A percentile compares a stretch with the other conserved stretches of the same genome.
phyloP scores from a whole-genome alignment of 2,888 invertebrate species.

The Macaria notata region DNA sequence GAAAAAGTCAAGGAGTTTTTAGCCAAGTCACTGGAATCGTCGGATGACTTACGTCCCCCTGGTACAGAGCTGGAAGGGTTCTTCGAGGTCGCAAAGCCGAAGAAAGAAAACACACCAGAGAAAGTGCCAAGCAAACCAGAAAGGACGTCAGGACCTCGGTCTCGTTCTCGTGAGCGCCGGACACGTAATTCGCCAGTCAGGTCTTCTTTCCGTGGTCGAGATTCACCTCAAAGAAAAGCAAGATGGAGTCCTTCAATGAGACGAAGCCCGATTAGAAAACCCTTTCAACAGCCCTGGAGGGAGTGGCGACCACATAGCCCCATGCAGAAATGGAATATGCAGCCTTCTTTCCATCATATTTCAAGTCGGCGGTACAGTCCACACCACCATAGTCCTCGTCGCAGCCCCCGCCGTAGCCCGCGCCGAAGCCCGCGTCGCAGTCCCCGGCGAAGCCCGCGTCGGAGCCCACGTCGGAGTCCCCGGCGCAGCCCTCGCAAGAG shows the following conservation, averaged over 20 bases:
- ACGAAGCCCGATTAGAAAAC: too few relatives aligned
- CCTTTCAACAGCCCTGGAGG: too few relatives aligned
- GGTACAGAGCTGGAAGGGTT: constrained; percentile 75
- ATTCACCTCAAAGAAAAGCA: constrained; percentile 1
- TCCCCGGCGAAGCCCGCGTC: constrained; percentile 34
- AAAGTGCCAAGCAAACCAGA: background rate
- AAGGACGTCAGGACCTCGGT: constrained; percentile 7
- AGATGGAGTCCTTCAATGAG: too few relatives aligned
- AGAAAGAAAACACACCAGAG: constrained; percentile 29
- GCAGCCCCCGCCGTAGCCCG: constrained; percentile 32
- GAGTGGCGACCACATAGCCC: too few relatives aligned
- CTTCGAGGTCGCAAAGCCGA: constrained; percentile 46
- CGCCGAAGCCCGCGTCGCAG: constrained; percentile 38
- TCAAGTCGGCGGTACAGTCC: too few relatives aligned
- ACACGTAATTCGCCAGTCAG: constrained; percentile 22
- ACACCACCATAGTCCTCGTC: constrained; percentile 21
- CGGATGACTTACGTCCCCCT: constrained; percentile 66
- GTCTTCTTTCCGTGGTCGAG: constrained; percentile 11
- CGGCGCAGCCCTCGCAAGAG: constrained; percentile 23
- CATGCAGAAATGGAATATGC: too few relatives aligned
- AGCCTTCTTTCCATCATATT: background rate
- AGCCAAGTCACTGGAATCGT: constrained; percentile 65
- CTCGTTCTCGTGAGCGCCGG: constrained; percentile 14
- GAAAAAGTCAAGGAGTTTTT: constrained; percentile 70
- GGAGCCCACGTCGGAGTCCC: constrained; percentile 33